Conservation (phyloP, 2,888 invertebrate species). For the Corbicula japonica region DNA sequence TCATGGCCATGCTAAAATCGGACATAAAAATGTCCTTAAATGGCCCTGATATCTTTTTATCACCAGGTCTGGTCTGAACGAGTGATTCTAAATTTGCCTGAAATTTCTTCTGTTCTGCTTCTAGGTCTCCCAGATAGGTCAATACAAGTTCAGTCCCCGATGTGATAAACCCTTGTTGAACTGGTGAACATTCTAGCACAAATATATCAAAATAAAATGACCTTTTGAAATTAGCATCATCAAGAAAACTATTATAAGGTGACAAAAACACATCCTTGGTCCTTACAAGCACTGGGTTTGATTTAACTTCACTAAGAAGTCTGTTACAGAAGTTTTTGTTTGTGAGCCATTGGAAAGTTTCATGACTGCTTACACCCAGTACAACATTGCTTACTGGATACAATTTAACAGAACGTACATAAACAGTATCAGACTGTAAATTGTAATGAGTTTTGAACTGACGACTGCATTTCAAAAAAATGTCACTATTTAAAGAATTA, state of each 20-base stretch:
- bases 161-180: conserved; percentile 77
- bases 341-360: conserved; percentile 78
- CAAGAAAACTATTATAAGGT: conserved; percentile 70
- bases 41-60: conserved; percentile 45
- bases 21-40: conserved; percentile 72
- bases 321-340: conserved; percentile 76
- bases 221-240: conserved; percentile 72
- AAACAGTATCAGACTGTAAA: conserved; percentile 61
- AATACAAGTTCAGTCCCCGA: conserved; percentile 77
- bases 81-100: conserved; percentile 53
- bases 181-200: conserved; percentile 78
- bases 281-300: conserved; percentile 72
- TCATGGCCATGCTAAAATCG: conserved; percentile 74
- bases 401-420: conserved; percentile 68
- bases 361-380: conserved; percentile 72
- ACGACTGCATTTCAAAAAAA: conserved; percentile 62
- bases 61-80: conserved; percentile 40
- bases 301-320: conserved; percentile 72
- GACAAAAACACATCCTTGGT: conserved; percentile 80
- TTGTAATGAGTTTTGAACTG: conserved; percentile 78
- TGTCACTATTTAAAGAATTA: too few species aligned
- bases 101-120: conserved; percentile 51
- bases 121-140: conserved; percentile 69
- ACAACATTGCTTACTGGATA: conserved; percentile 77
- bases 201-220: conserved; percentile 76